Evolutionary conservation across 2,113 vertebrate species (phyloP).

Genomic region (Triplophysa siluroides): DNA sequence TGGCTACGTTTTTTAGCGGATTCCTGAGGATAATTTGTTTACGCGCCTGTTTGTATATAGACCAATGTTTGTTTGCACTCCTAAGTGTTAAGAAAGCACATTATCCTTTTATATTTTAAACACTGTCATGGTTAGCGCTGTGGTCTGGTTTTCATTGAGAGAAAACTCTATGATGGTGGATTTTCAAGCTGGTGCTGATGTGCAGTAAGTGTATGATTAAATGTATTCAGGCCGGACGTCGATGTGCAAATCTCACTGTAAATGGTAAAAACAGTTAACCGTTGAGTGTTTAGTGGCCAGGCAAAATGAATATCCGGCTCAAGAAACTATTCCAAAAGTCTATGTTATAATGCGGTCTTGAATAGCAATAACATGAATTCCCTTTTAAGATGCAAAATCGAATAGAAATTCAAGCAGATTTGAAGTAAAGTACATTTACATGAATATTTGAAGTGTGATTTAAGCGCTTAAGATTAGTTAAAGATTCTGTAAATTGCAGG

Average conservation of each 20-base stretch:
- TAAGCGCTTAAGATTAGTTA: too few relatives aligned
- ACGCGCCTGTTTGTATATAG: conserved; percentile 32
- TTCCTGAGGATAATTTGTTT: conserved; percentile 48
- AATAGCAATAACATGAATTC: background rate
- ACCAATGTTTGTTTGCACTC: conserved; percentile 50
- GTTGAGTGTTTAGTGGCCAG: background rate
- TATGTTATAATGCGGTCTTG: background rate
- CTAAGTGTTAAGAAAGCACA: conserved; percentile 48
- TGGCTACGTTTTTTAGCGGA: conserved; percentile 13
- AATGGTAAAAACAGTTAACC: conserved; percentile 8
- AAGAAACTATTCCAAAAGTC: background rate
- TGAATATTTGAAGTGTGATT: too few relatives aligned
- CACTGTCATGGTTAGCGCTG: conserved; percentile 39
- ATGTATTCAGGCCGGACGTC: background rate
- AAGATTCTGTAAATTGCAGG: too few relatives aligned
- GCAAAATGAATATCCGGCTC: background rate
- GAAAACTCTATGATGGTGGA: background rate
- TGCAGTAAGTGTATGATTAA: conserved; percentile 12
- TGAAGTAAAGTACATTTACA: too few relatives aligned
- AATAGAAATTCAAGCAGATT: too few relatives aligned
- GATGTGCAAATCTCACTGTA: background rate
- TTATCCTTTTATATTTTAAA: conserved; percentile 46
- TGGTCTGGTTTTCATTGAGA: conserved; percentile 41
- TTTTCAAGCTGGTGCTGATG: conserved; percentile 13
- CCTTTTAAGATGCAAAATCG: background rate